phyloP scores from a whole-genome alignment of 2,113 vertebrate genomes.

The Empidonax alnorum region DNA sequence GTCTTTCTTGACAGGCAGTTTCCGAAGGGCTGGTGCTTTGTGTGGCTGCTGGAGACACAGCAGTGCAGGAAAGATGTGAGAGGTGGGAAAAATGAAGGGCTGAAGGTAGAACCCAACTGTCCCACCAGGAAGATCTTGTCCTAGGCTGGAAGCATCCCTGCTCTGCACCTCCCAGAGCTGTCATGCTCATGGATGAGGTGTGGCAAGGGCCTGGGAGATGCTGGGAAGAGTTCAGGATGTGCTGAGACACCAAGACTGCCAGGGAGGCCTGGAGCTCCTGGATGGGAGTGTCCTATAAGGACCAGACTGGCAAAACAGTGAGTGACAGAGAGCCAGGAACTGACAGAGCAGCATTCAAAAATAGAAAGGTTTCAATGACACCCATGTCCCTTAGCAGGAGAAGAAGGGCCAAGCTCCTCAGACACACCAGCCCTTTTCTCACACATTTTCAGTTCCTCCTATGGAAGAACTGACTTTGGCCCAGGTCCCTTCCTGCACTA shows the following conservation, averaged over 20 bases:
- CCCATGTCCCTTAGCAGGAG: not conserved
- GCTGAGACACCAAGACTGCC: not conserved
- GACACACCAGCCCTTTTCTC: not conserved
- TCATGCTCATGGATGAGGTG: not conserved
- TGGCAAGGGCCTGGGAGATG: not conserved
- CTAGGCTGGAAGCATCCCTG: not conserved
- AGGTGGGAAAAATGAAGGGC: not conserved
- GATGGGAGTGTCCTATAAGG: fast-evolving
- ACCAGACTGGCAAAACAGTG: not conserved
- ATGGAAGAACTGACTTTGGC: not conserved
- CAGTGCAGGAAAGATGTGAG: not conserved
- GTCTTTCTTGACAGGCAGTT: slow-evolving; percentile 84
- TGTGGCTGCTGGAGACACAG: slow-evolving; percentile 54
- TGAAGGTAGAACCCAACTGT: not conserved
- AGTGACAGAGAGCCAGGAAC: not conserved
- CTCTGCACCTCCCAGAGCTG: not conserved
- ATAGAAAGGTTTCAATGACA: not conserved
- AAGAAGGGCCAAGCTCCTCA: not conserved
- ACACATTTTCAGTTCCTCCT: not conserved
- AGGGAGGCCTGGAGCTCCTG: not conserved
- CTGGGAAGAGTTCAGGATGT: not conserved
- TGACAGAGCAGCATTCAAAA: not conserved
- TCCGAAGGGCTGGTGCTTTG: slow-evolving; percentile 82
- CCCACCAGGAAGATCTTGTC: not conserved
- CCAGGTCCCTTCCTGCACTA: not conserved